Evolutionary conservation across 2,113 vertebrate species (phyloP).

Genomic region (Silurus glanis): DNA sequence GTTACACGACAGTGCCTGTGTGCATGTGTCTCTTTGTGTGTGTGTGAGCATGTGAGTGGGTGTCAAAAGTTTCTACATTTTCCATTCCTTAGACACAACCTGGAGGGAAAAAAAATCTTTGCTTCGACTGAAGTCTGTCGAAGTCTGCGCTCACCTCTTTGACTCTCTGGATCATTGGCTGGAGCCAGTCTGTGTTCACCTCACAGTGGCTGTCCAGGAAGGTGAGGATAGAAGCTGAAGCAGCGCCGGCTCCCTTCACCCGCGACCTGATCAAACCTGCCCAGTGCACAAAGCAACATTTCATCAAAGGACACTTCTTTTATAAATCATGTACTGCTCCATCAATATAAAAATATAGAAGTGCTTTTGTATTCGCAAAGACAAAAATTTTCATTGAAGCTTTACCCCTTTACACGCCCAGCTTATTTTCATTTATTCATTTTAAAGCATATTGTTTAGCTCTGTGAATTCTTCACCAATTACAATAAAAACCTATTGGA

Average conservation of each 20-base stretch:
- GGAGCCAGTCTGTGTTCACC: constrained; percentile 93
- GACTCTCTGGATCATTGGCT: constrained; percentile 94
- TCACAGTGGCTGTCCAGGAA: constrained; percentile 98
- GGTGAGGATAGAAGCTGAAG: constrained; percentile 84
- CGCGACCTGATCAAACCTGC: constrained; percentile 94
- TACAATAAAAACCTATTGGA: neutral
- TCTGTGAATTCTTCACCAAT: neutral
- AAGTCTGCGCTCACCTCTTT: constrained; percentile 78
- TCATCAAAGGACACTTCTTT: neutral
- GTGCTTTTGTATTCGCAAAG: neutral
- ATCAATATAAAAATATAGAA: neutral
- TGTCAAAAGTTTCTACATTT: neutral
- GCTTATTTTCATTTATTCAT: neutral
- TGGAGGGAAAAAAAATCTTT: neutral
- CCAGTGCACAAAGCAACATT: neutral
- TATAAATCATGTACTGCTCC: neutral
- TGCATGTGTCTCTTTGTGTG: neutral
- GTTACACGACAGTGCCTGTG: constrained; percentile 20
- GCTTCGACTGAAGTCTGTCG: neutral
- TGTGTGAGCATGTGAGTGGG: constrained; percentile 14
- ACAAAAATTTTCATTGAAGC: neutral
- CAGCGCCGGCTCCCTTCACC: constrained; percentile 87
- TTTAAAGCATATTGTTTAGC: neutral
- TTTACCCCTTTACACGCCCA: neutral
- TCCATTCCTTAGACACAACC: constrained; percentile 7